A percentile compares a stretch with the other conserved stretches of the same genome.
phyloP scores from a whole-genome alignment of 2,113 vertebrate genomes.

The Mixornis gularis region DNA sequence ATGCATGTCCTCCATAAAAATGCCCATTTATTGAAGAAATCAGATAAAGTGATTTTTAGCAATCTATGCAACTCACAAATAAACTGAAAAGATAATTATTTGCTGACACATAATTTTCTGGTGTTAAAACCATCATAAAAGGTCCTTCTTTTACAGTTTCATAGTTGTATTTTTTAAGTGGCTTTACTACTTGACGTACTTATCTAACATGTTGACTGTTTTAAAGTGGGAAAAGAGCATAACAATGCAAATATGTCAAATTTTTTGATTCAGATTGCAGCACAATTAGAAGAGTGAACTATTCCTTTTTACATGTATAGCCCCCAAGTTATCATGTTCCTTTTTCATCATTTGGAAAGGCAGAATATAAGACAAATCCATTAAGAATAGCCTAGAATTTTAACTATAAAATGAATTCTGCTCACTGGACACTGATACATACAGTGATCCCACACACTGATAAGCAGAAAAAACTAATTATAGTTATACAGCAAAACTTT shows the following conservation, averaged over 20 bases:
- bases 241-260: neutral
- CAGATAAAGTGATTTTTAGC: neutral
- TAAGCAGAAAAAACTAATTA: neutral
- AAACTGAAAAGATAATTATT: neutral
- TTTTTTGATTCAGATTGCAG: neutral
- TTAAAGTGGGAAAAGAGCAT: neutral
- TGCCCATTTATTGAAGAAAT: neutral
- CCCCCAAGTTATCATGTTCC: neutral
- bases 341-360: neutral
- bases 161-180: neutral
- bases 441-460: neutral
- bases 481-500: neutral
- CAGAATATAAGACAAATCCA: neutral
- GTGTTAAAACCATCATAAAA: neutral
- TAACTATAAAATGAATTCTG: neutral
- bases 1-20: neutral
- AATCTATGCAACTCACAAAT: neutral
- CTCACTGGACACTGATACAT: neutral
- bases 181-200: neutral
- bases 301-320: neutral
- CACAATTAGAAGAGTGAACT: neutral
- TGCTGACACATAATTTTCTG: neutral
- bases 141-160: neutral
- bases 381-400: neutral
- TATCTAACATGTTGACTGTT: neutral